These are phyloP conservation scores for Drosophila melanica DNA, from an alignment of 1,140 invertebrate species.

Conservation along the genomic window DNA sequence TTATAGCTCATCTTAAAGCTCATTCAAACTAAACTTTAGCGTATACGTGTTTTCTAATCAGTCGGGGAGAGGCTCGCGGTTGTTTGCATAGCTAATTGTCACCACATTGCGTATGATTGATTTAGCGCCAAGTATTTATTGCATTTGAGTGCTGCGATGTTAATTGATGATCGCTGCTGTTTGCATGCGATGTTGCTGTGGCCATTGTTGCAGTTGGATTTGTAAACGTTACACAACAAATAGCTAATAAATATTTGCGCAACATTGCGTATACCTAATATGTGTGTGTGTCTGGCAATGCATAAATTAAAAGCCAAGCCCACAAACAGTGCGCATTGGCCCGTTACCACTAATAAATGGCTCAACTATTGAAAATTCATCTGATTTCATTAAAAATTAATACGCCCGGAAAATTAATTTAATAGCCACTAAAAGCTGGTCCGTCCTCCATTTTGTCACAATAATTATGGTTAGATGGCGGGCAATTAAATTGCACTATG, in stretches of 20 bases:
- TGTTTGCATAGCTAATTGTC: slow-evolving; percentile 59
- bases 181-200: slow-evolving; percentile 22
- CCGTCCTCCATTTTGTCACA: slow-evolving; percentile 17
- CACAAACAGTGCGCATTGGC: slow-evolving; percentile 28
- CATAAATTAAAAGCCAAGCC: slow-evolving; percentile 64
- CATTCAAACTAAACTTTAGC: not conserved
- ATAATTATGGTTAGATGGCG: slow-evolving; percentile 63
- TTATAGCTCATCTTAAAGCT: slow-evolving; percentile 3
- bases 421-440: slow-evolving; percentile 60
- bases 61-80: slow-evolving; percentile 2
- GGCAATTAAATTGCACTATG: slow-evolving; percentile 24
- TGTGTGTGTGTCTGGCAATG: slow-evolving; percentile 38
- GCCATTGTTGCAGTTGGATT: slow-evolving; percentile 19
- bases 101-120: slow-evolving; percentile 72
- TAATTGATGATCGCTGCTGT: slow-evolving; percentile 48
- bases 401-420: slow-evolving; percentile 61
- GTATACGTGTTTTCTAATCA: not conserved
- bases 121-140: slow-evolving; percentile 53
- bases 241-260: slow-evolving; percentile 75
- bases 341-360: slow-evolving; percentile 21
- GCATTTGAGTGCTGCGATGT: slow-evolving; percentile 31
- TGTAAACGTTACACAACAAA: slow-evolving; percentile 35
- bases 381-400: slow-evolving; percentile 67
- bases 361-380: slow-evolving; percentile 58
- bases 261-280: slow-evolving; percentile 70